Conservation (phyloP, 2,888 invertebrate genomes). For the Patella ulyssiponensis region DNA sequence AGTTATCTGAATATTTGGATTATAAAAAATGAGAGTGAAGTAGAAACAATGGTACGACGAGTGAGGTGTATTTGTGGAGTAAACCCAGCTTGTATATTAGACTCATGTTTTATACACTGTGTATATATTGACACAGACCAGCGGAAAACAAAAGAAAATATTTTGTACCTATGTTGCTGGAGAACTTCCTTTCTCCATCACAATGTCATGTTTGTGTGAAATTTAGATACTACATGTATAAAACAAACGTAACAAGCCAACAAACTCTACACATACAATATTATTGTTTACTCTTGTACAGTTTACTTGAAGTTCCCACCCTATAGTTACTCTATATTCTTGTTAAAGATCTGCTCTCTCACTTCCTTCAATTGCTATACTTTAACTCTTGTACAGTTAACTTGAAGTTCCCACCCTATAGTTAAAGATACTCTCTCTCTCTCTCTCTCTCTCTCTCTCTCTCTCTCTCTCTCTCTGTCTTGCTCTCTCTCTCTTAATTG, state of each 20-base stretch:
- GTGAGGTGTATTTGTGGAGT: slow-evolving; percentile 11
- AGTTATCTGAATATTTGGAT: no score
- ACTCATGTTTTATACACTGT: slow-evolving; percentile 19
- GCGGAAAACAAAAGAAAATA: neutral
- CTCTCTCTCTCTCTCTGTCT: no score
- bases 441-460: no score
- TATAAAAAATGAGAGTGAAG: no score
- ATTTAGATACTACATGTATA: slow-evolving; percentile 11
- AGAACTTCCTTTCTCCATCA: neutral
- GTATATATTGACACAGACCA: no score
- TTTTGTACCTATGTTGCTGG: neutral
- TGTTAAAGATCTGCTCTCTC: no score
- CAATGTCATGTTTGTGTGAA: slow-evolving; percentile 1
- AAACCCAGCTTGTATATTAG: slow-evolving; percentile 14
- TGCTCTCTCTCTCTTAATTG: no score
- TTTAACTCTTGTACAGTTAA: neutral
- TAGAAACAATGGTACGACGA: slow-evolving; percentile 10
- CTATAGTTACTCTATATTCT: neutral
- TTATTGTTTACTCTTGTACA: neutral
- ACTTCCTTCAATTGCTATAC: no score
- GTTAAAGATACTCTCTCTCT: no score
- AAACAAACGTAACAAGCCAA: slow-evolving; percentile 8
- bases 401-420: neutral
- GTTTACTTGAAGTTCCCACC: neutral
- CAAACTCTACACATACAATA: slow-evolving; percentile 8